Evolutionary conservation across 2,113 vertebrate genomes (phyloP), one percentile per base, ranked within the genome.

Genomic region (cattle (Bos taurus)): DNA sequence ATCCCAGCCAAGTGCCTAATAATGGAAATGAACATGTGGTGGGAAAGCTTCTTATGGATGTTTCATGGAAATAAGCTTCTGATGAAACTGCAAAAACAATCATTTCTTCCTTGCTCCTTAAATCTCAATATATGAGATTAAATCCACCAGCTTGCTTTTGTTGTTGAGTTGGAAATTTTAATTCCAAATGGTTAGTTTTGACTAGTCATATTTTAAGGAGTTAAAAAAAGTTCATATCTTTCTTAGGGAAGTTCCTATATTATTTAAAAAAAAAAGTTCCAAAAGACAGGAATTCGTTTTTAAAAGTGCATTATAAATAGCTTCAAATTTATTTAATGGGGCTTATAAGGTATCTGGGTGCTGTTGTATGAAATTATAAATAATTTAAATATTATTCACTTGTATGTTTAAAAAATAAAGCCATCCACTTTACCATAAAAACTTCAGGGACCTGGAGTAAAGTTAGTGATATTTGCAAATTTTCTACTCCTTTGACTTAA

Each of bases 11-110:
- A 98, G 96, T 52, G 81, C 97, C 98, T 98, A 98, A 98, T 99
- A 98, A 98, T 98, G 98, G 98, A 98, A 99, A 98, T 93, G 95
- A 97, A 96, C 90, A 97, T 97, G 98, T 96, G 97, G 98, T 99
- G 98, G 98, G 98, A 99, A 99, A 98, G 96, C 71, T 26, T 98
- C 98, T 98, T 98, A 97, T 95, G 94, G 77, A 97, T 92, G 95
- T 98, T 98, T 98, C 97, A 97, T 98, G 96, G 98, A 98, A 98
- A 98, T 96, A 98, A 98, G 87, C 93, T 98, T 97, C 95, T 0
- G 0, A 98, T 97, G 97, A 97, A 97, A 95, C 97, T 99, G 97
- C 97, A 98, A 97, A 99, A 99, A 46, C 94, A 98, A 97, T 98
- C 91, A 98, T 97, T 97, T 96, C 97, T 98, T 98, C 96, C 96